A percentile compares a stretch with the other conserved stretches of the same genome.
Evolutionary conservation across 2,113 vertebrate genomes (phyloP).

Genomic region (Nicator chloris): DNA sequence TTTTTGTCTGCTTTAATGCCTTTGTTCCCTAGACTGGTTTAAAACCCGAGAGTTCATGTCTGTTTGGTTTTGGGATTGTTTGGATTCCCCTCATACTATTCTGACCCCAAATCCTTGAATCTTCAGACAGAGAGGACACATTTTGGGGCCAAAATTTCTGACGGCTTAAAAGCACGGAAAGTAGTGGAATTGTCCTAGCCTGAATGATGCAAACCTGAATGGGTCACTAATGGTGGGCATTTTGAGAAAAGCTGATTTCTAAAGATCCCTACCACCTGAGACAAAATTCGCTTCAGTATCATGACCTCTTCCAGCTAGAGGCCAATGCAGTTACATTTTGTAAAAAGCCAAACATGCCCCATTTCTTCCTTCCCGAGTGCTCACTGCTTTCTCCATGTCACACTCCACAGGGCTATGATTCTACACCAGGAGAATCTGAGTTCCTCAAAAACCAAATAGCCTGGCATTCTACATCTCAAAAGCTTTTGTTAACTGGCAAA

Average conservation of each 20-base stretch:
- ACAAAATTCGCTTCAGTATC: background rate
- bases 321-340: background rate
- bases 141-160: background rate
- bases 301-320: background rate
- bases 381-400: background rate
- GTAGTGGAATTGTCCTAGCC: background rate
- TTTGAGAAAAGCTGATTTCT: background rate
- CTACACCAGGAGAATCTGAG: background rate
- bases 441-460: background rate
- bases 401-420: background rate
- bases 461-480: background rate
- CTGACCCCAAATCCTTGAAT: background rate
- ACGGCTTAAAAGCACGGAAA: background rate
- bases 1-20: background rate
- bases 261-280: background rate
- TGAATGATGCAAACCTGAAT: background rate
- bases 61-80: background rate
- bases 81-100: background rate
- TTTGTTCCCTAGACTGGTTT: background rate
- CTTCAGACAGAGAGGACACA: background rate
- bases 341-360: background rate
- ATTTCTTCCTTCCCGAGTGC: background rate
- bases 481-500: background rate
- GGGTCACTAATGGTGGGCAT: background rate
- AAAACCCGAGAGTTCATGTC: background rate